Base-by-base conservation (phyloP, 30 jellyfish, hydroid and myxozoan species). In the Chrysaora quinquecirrha region DNA sequence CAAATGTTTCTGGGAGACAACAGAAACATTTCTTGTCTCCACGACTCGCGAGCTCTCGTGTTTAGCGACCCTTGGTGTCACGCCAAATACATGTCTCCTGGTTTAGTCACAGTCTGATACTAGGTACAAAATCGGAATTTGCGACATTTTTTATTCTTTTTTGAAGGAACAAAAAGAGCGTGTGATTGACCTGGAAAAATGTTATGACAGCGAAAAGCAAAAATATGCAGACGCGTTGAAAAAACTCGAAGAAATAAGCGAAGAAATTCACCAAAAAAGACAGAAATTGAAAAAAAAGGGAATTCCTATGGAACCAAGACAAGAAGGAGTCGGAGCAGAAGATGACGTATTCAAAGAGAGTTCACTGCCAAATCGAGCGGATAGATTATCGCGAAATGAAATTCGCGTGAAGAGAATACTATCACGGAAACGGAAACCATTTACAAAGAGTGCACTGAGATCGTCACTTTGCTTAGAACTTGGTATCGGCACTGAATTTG, bases 241-340 rank as follows among this genome's bases (percentile, higher is more conserved):
- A 38, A 83, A 93, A 14, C 85, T 93, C 14, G 98, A 93, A 61
- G 68, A 34, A 28, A 93, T 93, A 28, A 93, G 98, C 82, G 98
- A 93, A 60, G 98, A 93, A 71, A 93, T 93, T 14, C 98, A 93
- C 82, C 49, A 76, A 2, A 86, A 93, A 83, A 86, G 98, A 47
- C 89, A 73, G 30, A 74, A 64, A 11, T 28, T 43, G 30, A 3
- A 11, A 10, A 79, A 38, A 10, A 48, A 66, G 31, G 78, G 74
- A 10, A 29, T 67, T 33, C 84, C 93, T 7, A 38, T 20, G 16
- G 95, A 79, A 62, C 90, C 86, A 34, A 84, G 98, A 10, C 91
- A 87, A 32, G 97, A 93, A 66, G 68, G 97, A 48, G 80, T 93
- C 6, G 98, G 98, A 0, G 96, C 98, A 20, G 98, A 93, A 71